Base-by-base conservation (phyloP, 2,888 invertebrate species). In the Hypselothyrea guttata region DNA sequence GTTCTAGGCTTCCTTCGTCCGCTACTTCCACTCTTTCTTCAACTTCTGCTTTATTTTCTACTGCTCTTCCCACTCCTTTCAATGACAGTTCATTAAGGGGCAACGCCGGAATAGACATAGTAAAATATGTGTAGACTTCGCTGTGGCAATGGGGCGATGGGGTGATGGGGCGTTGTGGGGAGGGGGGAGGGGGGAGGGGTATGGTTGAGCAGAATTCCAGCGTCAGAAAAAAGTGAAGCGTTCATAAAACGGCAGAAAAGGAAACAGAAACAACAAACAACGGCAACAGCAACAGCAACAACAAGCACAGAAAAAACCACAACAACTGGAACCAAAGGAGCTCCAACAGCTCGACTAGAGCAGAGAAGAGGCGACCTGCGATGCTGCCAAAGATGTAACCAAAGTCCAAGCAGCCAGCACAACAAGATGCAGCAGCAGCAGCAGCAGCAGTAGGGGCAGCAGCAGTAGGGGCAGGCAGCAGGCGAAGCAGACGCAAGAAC, bases 211-310 rank as follows among this genome's bases (percentile, higher is more conserved):
- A 34, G 48, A 75, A 75, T 83, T 79, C 81, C 76, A 62, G 67
- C 71, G 55, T 83, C 72, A 62, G 56, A 65, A 71, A 72, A 84
- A 77, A 82, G 84, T 71, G 71, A 71, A 71, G 71, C 75, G 75
- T 70, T 56, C 65, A 65, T 71, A 70, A 70, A 71, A 71, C 71
- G 71, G 71, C 75, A 71, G 56, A 76, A 81, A 84, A 60, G 68
- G 78, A 82, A 84, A 49, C 74, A 68, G 52, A 74, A 71, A 59
- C 67, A 73, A 56, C 58, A 58, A 55, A 38, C 51, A 58, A 56
- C 57, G 65, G 54, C 47, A 69, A 56, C 55, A 49, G 49, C 66
- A 18, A 71, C 75, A 45, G 48, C 56, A 54, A 51, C 53, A 59
- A 67, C 37, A 27, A 35, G 42, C 13, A 40, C 33, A 38, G 40